Base-by-base conservation (phyloP, 2,113 vertebrate species). In the Rhinolophus ferrumequinum region DNA sequence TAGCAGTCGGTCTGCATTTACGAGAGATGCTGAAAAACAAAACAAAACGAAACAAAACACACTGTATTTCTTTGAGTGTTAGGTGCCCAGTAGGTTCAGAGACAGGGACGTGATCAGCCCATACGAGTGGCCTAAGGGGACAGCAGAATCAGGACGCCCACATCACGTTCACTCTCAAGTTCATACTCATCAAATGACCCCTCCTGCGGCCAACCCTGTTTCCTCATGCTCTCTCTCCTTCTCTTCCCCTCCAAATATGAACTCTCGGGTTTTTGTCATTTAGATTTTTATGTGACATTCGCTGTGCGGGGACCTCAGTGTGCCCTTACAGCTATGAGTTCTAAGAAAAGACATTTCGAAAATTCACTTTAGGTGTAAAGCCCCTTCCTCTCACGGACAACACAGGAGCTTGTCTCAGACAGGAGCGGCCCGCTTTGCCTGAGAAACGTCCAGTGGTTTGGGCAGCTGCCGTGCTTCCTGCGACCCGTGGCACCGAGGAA, bases 401-500 rank as follows among this genome's bases (percentile, higher is more conserved):
- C 41, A 76, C 38, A 54, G 50, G 44, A 3, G 12, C 8, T 69
- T 33, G 41, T 35, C 15, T 94, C 35, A 4, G 19, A n/a, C 14
- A 47, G 64, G 13, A 33, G 11, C 2, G 1, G 0, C 14, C 35
- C 5, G 6, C 30, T 47, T 50, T 11, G 38, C 26, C 35, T 4
- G 14, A 33, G 30, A 89, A 58, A 24, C 14, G 35, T 13, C 44
- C 64, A 7, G 13, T 8, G 33, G 15, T 60, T 44, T 24, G 4
- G 60, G 82, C 8, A 1, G 56, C 50, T 3, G 15, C 47, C 10
- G 0, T 0, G 21, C 12, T 13, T 0, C 2, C 44, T 21, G 35
- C 60, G 2, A 4, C 22, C 44, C 8, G 0, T 2, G 38, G 24
- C 26, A 5, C 1, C 1, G 5, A 10, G 2, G 80, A 70, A 24